Evolutionary conservation across 2,113 vertebrate species (phyloP).

Genomic region (Hydrolagus affinis): DNA sequence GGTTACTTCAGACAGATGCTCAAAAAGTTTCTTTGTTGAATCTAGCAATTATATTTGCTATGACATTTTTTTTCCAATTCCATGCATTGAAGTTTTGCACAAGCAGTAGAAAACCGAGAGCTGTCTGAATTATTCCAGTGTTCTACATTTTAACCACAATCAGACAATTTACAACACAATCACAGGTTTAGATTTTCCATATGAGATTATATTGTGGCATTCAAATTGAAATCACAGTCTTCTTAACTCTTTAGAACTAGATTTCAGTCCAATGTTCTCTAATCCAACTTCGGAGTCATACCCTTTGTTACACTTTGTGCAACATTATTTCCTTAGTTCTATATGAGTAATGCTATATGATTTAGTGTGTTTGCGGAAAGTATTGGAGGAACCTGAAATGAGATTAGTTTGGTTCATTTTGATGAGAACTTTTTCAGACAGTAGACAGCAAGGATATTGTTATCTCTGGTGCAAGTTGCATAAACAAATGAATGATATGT

Average conservation of each 20-base stretch:
- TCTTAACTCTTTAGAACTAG: too few relatives aligned
- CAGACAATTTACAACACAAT: background rate
- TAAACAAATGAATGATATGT: too few relatives aligned
- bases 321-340: too few relatives aligned
- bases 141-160: background rate
- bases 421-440: background rate
- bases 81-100: slow-evolving; percentile 2
- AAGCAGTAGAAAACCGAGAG: background rate
- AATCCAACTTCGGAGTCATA: too few relatives aligned
- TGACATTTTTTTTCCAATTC: slow-evolving; percentile 27
- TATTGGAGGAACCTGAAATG: background rate
- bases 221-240: too few relatives aligned
- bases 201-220: background rate
- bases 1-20: slow-evolving; percentile 11
- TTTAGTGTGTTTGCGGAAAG: too few relatives aligned
- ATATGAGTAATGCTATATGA: too few relatives aligned
- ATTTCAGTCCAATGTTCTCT: too few relatives aligned
- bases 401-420: background rate
- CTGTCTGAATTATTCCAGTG: slow-evolving; percentile 15
- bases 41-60: slow-evolving; percentile 9
- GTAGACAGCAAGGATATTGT: background rate
- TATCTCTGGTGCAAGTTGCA: too few relatives aligned
- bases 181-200: background rate
- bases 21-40: background rate
- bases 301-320: too few relatives aligned